Evolutionary conservation across 2,113 vertebrate genomes (phyloP).

Genomic region (Scatophagus argus): DNA sequence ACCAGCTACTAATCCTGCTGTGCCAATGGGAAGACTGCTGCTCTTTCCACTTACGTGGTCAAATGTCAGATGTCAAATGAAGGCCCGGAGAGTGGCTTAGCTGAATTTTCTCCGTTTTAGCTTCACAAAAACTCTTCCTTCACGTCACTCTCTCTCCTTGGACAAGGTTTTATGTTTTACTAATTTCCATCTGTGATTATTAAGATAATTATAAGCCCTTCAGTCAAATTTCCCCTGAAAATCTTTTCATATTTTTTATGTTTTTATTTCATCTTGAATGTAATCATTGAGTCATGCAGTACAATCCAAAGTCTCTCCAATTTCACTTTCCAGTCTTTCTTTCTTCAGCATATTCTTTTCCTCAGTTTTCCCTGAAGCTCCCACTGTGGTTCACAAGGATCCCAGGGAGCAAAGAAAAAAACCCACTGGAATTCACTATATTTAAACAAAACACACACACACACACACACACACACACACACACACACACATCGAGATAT

Average conservation of each 20-base stretch:
- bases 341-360: conserved; percentile 19
- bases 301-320: background rate
- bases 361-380: conserved; percentile 51
- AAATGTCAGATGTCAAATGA: conserved; percentile 28
- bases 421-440: conserved; percentile 77
- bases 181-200: background rate
- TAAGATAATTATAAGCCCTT: background rate
- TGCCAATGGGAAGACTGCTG: conserved; percentile 17
- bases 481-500: conserved; percentile 2
- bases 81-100: background rate
- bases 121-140: background rate
- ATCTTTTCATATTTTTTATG: background rate
- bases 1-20: conserved; percentile 7
- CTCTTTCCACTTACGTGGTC: conserved; percentile 32
- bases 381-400: conserved; percentile 73
- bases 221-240: background rate
- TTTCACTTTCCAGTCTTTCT: conserved; percentile 7
- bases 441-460: conserved; percentile 67
- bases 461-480: conserved; percentile 31
- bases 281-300: background rate
- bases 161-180: background rate
- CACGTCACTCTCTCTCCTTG: background rate
- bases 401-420: conserved; percentile 67
- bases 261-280: background rate
- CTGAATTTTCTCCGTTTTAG: background rate